Percentiles rank a stretch among this genome's conserved stretches.
Conservation (phyloP, 2,888 invertebrate genomes). For the Aspidapion aeneum region DNA sequence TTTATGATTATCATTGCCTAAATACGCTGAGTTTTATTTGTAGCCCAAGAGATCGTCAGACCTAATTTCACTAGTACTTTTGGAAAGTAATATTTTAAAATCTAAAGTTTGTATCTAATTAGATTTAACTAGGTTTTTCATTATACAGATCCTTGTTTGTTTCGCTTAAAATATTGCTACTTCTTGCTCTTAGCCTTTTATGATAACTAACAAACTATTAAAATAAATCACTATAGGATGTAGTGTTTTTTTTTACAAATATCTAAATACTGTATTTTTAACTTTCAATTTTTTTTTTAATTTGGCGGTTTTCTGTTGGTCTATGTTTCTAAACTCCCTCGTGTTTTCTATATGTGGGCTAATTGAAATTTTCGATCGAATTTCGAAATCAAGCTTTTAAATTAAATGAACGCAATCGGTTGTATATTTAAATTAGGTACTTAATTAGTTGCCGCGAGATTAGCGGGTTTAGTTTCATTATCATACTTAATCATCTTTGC, state of each 20-base stretch:
- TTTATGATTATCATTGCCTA: slow-evolving; percentile 42
- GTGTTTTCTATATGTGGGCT: background rate
- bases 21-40: background rate
- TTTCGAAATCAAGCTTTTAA: background rate
- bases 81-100: no score
- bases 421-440: background rate
- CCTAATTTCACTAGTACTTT: no score
- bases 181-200: background rate
- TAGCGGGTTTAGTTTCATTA: background rate
- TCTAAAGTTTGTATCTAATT: no score
- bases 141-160: no score
- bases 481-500: background rate
- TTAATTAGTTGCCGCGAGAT: background rate
- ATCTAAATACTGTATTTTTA: no score
- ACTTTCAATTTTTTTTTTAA: background rate
- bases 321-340: background rate
- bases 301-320: background rate
- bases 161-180: no score
- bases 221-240: background rate
- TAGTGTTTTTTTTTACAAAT: background rate
- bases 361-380: background rate
- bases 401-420: background rate
- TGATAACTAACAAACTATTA: background rate
- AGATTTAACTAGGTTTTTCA: no score
- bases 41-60: background rate